phyloP scores from a whole-genome alignment of 1,140 invertebrate genomes.

The Orchesella cincta region DNA sequence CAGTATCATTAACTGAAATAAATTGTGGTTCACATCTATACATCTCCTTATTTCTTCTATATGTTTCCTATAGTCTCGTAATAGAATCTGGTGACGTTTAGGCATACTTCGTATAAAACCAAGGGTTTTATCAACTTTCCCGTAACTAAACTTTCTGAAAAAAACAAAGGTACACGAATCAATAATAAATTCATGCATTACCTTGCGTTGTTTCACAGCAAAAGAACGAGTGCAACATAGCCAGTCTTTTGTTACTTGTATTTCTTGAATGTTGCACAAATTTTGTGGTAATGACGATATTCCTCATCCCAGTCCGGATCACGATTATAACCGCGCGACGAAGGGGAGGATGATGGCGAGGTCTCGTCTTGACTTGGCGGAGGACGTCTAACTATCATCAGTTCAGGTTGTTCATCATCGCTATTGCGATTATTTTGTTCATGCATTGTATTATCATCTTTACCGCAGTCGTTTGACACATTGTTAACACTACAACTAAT shows the following conservation, averaged over 20 bases:
- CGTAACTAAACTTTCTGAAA: slow-evolving; percentile 56
- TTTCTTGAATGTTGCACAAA: slow-evolving; percentile 75
- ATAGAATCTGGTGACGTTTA: slow-evolving; percentile 70
- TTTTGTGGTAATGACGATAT: slow-evolving; percentile 73
- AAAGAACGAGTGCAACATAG: neutral
- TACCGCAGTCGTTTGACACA: too few relatives aligned
- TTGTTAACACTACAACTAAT: too few relatives aligned
- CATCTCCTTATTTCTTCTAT: slow-evolving; percentile 73
- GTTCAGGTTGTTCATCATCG: too few relatives aligned
- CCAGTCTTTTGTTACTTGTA: slow-evolving; percentile 66
- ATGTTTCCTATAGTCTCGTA: slow-evolving; percentile 75
- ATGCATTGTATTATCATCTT: too few relatives aligned
- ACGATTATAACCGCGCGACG: neutral
- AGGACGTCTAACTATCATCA: too few relatives aligned
- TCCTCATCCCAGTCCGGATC: slow-evolving; percentile 63
- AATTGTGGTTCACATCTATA: slow-evolving; percentile 79
- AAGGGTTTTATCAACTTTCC: slow-evolving; percentile 71
- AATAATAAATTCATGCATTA: too few relatives aligned
- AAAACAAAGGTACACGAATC: slow-evolving; percentile 19
- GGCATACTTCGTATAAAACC: slow-evolving; percentile 74
- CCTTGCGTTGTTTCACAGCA: neutral
- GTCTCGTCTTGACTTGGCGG: too few relatives aligned
- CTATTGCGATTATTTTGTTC: too few relatives aligned
- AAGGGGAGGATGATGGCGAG: neutral
- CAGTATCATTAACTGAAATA: slow-evolving; percentile 80